A percentile compares a stretch with the other conserved stretches of the same genome.
These are phyloP conservation scores for Rhyzopertha dominica DNA, from an alignment of 1,140 invertebrate species.

Conservation along the genomic window DNA sequence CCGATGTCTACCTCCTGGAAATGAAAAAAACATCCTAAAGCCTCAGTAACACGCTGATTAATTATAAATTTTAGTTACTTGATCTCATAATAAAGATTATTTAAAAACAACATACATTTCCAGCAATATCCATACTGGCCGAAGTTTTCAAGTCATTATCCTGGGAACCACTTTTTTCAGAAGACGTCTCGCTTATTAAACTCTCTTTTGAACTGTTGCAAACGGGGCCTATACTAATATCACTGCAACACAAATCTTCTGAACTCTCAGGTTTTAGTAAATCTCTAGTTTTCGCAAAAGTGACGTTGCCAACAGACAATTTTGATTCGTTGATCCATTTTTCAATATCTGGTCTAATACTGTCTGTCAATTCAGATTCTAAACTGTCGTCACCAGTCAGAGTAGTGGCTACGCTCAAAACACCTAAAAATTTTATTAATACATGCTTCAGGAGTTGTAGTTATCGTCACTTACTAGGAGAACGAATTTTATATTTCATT, in stretches of 20 bases:
- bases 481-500: conserved; percentile 45
- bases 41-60: no score
- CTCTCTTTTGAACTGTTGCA: no score
- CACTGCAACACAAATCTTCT: no score
- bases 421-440: conserved; percentile 27
- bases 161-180: conserved; percentile 36
- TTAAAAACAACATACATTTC: no score
- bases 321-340: conserved; percentile 42
- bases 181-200: conserved; percentile 30
- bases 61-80: no score
- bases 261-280: conserved; percentile 11
- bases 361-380: conserved; percentile 38
- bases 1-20: conserved; percentile 59
- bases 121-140: no score
- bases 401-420: conserved; percentile 44
- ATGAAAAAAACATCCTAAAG: no score
- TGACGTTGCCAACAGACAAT: conserved; percentile 36
- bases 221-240: no score
- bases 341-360: conserved; percentile 35
- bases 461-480: conserved; percentile 52
- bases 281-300: conserved; percentile 25
- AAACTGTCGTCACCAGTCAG: conserved; percentile 39
- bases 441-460: no score
- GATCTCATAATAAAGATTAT: no score
- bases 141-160: no score